phyloP scores from a whole-genome alignment of 2,797 vertebrate species.

The Clarias fuscus region DNA sequence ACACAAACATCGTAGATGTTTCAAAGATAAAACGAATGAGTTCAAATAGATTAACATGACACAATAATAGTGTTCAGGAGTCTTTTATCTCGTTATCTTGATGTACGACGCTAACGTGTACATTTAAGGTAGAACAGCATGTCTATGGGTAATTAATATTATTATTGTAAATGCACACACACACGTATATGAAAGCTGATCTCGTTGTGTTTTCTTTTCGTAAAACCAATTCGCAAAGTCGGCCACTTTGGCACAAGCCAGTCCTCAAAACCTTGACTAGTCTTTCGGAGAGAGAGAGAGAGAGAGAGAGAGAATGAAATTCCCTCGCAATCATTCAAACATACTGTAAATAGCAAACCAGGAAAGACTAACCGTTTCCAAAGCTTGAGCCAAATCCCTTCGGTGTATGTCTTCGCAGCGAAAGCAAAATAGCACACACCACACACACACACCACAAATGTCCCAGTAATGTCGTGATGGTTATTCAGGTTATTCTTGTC shows the following conservation, averaged over 20 bases:
- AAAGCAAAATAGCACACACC: not conserved
- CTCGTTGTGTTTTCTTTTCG: constrained; percentile 27
- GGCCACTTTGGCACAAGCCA: constrained; percentile 55
- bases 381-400: constrained; percentile 38
- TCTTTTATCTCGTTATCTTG: not conserved
- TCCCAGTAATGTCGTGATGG: constrained; percentile 9
- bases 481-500: not conserved
- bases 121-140: not conserved
- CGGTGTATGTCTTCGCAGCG: constrained; percentile 24
- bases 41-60: too few species aligned
- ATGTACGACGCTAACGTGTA: not conserved
- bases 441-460: not conserved
- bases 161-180: not conserved
- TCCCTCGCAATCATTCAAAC: constrained; percentile 3
- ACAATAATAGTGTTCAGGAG: not conserved
- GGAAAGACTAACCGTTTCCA: constrained; percentile 39
- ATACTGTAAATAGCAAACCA: not conserved
- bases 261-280: constrained; percentile 48
- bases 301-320: constrained; percentile 20
- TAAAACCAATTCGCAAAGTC: constrained; percentile 39
- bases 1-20: not conserved
- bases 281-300: constrained; percentile 40
- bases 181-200: not conserved
- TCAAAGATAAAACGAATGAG: not conserved
- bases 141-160: not conserved